Conservation (phyloP, 2,113 vertebrate genomes). For the Microtus montanus region DNA sequence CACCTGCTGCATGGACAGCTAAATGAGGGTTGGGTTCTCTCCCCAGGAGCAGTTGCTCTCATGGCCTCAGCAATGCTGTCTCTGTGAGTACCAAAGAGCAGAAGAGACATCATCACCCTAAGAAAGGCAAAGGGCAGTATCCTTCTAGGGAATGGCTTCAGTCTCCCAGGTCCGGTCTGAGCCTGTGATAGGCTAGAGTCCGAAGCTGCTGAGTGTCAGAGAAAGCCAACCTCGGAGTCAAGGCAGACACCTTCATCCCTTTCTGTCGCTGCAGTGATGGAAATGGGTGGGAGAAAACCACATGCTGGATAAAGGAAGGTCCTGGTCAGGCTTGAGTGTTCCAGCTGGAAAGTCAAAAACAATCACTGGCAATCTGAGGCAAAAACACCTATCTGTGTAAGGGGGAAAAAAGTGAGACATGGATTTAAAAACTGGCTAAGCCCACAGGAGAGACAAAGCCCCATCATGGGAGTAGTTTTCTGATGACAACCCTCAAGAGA, state of each 20-base stretch:
- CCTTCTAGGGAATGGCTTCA: neutral
- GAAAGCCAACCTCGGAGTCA: neutral
- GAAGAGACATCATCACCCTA: neutral
- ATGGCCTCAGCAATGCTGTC: neutral
- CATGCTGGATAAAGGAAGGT: neutral
- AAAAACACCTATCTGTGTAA: neutral
- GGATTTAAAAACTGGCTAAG: neutral
- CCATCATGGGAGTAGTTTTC: neutral
- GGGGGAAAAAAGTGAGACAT: rapidly evolving
- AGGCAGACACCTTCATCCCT: neutral
- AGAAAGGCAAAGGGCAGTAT: neutral
- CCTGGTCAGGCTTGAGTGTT: neutral
- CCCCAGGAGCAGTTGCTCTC: neutral
- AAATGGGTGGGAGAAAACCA: neutral
- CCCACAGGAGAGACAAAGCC: too few species aligned
- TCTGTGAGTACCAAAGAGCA: neutral
- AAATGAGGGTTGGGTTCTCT: neutral
- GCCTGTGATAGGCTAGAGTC: neutral
- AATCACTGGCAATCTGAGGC: neutral
- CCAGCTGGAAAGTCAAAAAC: neutral
- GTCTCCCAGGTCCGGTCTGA: neutral
- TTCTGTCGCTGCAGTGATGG: neutral
- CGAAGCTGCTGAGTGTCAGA: neutral
- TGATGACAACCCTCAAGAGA: neutral
- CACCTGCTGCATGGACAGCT: neutral